These are phyloP conservation scores for Mus caroli DNA, from an alignment of 2,797 vertebrate species.

Conservation along the genomic window DNA sequence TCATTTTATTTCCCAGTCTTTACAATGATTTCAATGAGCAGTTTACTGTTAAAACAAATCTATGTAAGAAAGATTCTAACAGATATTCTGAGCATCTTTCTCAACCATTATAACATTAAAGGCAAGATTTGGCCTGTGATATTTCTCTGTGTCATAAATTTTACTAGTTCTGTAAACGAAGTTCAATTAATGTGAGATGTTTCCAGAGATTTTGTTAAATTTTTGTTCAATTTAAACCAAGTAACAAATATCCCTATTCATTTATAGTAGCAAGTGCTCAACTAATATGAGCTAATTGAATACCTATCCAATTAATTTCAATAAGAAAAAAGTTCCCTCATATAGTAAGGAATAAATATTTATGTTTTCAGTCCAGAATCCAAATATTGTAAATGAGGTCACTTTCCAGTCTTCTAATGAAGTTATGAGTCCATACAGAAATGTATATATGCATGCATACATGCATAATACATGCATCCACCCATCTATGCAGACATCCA, in stretches of 20 bases:
- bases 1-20: constrained; percentile 60
- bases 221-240: constrained; percentile 20
- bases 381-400: background rate
- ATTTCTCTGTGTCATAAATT: constrained; percentile 1
- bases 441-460: background rate
- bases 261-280: background rate
- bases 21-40: constrained; percentile 69
- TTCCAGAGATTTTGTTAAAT: constrained; percentile 24
- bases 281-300: constrained; percentile 19
- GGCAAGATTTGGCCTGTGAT: background rate
- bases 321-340: constrained; percentile 6
- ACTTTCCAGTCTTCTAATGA: background rate
- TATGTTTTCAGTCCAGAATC: background rate
- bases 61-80: constrained; percentile 15
- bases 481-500: too few species aligned
- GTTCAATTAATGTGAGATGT: background rate
- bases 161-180: background rate
- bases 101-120: background rate
- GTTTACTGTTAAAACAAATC: constrained; percentile 69
- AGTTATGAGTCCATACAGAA: background rate
- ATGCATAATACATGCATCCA: background rate
- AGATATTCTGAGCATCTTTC: background rate
- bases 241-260: background rate
- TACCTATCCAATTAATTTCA: constrained; percentile 48
- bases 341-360: background rate